Conservation (phyloP, 2,113 vertebrate species). For the Xenus cinereus region DNA sequence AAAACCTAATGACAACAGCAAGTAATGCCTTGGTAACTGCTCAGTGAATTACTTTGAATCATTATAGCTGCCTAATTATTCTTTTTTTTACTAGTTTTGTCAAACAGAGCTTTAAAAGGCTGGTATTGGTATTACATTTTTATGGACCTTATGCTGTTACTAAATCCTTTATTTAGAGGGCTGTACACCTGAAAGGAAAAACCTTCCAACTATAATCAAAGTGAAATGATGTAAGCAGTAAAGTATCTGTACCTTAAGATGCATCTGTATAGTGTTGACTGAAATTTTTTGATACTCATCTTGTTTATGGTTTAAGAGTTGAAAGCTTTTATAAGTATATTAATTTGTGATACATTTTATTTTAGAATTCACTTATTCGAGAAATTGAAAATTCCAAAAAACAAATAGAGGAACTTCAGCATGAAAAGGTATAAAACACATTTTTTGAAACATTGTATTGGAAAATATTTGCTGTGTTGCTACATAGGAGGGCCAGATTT, state of each 20-base stretch:
- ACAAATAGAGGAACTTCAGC: constrained; percentile 91
- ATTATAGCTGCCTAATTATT: not conserved
- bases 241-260: not conserved
- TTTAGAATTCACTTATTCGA: constrained; percentile 88
- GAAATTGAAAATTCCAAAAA: constrained; percentile 94
- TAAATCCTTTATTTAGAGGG: not conserved
- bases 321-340: not conserved
- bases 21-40: not conserved
- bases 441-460: not conserved
- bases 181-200: not conserved
- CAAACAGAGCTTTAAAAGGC: not conserved
- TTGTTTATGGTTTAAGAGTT: not conserved
- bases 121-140: not conserved
- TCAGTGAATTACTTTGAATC: not conserved
- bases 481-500: not conserved
- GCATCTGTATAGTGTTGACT: not conserved
- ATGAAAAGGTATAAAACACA: constrained; percentile 85
- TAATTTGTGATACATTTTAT: not conserved
- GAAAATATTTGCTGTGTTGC: not conserved
- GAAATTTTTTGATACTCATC: not conserved
- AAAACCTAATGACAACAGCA: not conserved
- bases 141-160: not conserved
- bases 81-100: not conserved
- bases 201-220: not conserved
- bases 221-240: not conserved